Evolutionary conservation across 2,113 vertebrate genomes (phyloP), one percentile per base, ranked within the genome.

Genomic region (Lampris incognitus): DNA sequence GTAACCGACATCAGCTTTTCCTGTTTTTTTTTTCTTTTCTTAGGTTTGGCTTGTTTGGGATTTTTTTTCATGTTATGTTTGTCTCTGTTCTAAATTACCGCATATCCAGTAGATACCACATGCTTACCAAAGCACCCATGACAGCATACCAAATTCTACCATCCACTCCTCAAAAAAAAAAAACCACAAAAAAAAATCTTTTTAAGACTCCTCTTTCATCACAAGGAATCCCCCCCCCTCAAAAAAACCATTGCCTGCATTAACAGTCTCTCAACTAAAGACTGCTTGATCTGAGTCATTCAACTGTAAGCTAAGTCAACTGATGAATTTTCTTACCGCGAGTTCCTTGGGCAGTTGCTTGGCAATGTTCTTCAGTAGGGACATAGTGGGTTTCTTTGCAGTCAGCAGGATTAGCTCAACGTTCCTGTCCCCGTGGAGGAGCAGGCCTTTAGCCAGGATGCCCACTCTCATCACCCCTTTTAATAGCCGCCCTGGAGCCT

Each of bases 401-500:
- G 95, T 94, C 1, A 96, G 93, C 67, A 96, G 87, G 81, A 94
- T 94, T 51, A 97, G 93, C 66, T 92, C 93, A 41, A 96, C 94
- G 0, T 89, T 93, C 66, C 94, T 79, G 83, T 97, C 95, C 0
- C 95, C 95, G 0, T 92, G 93, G 0, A 96, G 94, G 44, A 97
- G 94, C 40, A 96, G 91, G 72, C 96, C 96, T 76, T 96, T 96
- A 8, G 95, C 95, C 78, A 96, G 86, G 81, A 95, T 92, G 9
- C 96, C 95, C 0, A 96, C 94, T 9, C 94, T 91, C 94, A 96
- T 94, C 62, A 96, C 95, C 0, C 95, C 95, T 84, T 95, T 96
- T 37, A 96, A 91, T 74, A 95, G 56, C 67, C 94, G 93, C 0
- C 85, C 48, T 0, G 89, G 61, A 71, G 76, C 70, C 4, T 78